A percentile compares a stretch with the other conserved stretches of the same genome.
These are phyloP conservation scores for Atractosteus spatula DNA, from an alignment of 2,113 vertebrate species.

Conservation along the genomic window DNA sequence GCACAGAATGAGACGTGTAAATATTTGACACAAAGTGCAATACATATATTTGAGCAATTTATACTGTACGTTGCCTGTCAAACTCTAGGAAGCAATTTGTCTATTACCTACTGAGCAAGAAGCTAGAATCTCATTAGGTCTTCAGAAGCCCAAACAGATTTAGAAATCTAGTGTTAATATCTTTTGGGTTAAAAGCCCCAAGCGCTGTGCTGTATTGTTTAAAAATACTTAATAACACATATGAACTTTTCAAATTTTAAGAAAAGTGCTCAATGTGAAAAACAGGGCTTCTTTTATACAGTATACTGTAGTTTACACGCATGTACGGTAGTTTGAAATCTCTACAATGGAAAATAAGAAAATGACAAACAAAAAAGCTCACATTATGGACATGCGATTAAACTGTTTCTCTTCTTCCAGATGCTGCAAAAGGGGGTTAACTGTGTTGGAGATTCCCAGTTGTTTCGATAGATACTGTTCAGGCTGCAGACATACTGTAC, in stretches of 20 bases:
- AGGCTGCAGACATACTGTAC: slow-evolving; percentile 12
- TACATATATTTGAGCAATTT: slow-evolving; percentile 56
- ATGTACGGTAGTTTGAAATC: slow-evolving; percentile 54
- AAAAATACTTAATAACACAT: too few relatives aligned
- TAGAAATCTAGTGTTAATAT: too few relatives aligned
- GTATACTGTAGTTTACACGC: too few relatives aligned
- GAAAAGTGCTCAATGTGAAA: too few relatives aligned
- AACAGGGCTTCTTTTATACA: too few relatives aligned
- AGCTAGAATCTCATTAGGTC: slow-evolving; percentile 4
- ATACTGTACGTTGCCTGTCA: slow-evolving; percentile 30
- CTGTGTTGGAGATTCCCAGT: slow-evolving; percentile 6
- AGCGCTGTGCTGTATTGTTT: too few relatives aligned
- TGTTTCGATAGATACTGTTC: slow-evolving; percentile 16
- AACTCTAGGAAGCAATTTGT: slow-evolving; percentile 9
- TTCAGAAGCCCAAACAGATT: background rate
- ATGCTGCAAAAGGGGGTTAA: slow-evolving; percentile 13
- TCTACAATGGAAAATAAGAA: slow-evolving; percentile 69
- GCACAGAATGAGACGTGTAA: slow-evolving; percentile 59
- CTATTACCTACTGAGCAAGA: background rate
- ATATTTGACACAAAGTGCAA: slow-evolving; percentile 74
- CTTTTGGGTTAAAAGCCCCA: too few relatives aligned
- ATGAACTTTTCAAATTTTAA: too few relatives aligned
- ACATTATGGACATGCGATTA: slow-evolving; percentile 70
- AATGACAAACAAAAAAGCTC: slow-evolving; percentile 39
- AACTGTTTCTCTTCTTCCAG: slow-evolving; percentile 32